Conservation (phyloP, 1,140 invertebrate genomes). For the Caenorhabditis inopinata region DNA sequence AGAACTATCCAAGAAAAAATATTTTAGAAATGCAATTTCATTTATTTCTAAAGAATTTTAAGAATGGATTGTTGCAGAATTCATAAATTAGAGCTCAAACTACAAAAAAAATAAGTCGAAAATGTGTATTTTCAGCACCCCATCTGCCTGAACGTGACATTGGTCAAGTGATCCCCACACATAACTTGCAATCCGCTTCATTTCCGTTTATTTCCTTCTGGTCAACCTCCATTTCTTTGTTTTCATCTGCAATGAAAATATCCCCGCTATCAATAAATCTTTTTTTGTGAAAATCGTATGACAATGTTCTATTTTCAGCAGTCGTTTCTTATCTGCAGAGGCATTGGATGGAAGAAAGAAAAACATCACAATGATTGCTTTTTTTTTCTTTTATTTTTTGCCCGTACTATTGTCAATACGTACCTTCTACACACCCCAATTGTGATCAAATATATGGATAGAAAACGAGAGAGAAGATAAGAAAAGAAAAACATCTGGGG, state of each 20-base stretch:
- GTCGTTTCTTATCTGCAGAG: neutral
- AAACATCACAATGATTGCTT: constrained; percentile 5
- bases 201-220: neutral
- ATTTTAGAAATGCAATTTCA: no score
- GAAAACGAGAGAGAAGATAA: neutral
- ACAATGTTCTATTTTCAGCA: constrained; percentile 13
- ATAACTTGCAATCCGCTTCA: neutral
- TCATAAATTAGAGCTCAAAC: no score
- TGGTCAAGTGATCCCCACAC: no score
- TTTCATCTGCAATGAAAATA: neutral
- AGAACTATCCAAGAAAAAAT: no score
- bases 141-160: no score
- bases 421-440: neutral
- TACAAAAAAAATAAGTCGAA: no score
- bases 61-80: no score
- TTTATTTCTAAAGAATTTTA: no score
- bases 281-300: neutral
- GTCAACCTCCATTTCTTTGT: neutral
- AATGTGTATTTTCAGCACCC: no score
- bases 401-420: constrained; percentile 10
- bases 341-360: neutral
- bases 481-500: constrained; percentile 23
- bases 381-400: neutral
- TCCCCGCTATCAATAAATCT: neutral
- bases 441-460: neutral